Evolutionary conservation across 2,888 invertebrate species (phyloP), one percentile per base, ranked within the genome.

Genomic region (Aphodius granarius): DNA sequence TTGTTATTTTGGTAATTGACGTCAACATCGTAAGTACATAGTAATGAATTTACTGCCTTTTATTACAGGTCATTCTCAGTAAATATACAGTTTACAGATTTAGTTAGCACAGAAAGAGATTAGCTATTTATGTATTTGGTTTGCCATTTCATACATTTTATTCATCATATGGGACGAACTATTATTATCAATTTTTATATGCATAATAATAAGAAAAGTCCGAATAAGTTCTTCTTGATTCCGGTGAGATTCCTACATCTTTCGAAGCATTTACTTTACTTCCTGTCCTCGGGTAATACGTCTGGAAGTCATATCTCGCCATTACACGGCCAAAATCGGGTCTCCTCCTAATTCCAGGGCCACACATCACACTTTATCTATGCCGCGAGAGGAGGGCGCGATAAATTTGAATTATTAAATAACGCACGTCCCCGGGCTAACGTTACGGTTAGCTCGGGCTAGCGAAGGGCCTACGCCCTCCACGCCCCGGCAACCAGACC

Each of bases 361-460:
- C 43, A 43, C 43, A 43, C 43, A 43, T 43, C 43, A 43, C 43
- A 43, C 43, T 43, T 43, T 43, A 43, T 43, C 43, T 43, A 6
- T 43, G 13, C 13, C 9, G 9, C 13, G 43, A 6, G 43, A 43
- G 43, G 43, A 43, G 43, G 43, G 66, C 20, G n/a, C 66, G 66
- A 66, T 66, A 66, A 66, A 66, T 66, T 21, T 66, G 21, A 66
- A 66, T 66, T 66, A 66, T 66, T 66, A 19, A 66, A 66, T 66
- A 66, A 66, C 66, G 66, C 21, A 66, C 43, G 43, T 43, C 43
- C 43, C 43, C 3, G 43, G 43, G 43, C 43, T 13, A 43, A 3
- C 43, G 43, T 43, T 43, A 43, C 43, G 43, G 43, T 43, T 43
- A 43, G 43, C 43, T 43, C 43, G 6, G 43, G 13, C 43, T 13